Base-by-base conservation (phyloP, 2,888 invertebrate genomes). In the Cephus pulcher region DNA sequence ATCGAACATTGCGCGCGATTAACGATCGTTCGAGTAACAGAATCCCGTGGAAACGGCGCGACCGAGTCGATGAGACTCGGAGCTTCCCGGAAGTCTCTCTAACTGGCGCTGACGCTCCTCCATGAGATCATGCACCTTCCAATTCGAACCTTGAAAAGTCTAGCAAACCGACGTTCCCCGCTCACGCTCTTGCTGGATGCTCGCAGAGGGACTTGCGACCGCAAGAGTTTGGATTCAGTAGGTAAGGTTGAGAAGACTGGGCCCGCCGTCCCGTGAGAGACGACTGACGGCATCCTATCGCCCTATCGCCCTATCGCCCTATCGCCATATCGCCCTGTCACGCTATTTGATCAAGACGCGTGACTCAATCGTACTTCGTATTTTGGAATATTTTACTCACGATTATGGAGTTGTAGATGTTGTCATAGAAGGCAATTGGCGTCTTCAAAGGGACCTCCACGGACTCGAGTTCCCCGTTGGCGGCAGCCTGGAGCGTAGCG, bases 381-480 rank as follows among this genome's bases (percentile, higher is more conserved):
- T 30, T 73, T 75, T 40, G 23, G 56, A 56, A 56, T 56, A 56
- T 56, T 56, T 35, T 87, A 97, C 98, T 97, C 93, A 98, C 98
- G 92, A 94, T 98, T 87, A 98, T 93, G 68, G 94, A 93, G 78
- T 95, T 94, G 91, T 96, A 97, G 81, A 92, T 92, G 84, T 95
- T 95, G 84, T 96, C 96, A 90, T 95, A 98, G 92, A 97, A 97
- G 75, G 94, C 93, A 78, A 98, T 94, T 1, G 98, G 97, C 69
- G 95, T 95, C 87, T 93, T 93, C 2, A 97, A 93, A 4, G 89
- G 88, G 11, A 95, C 92, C 89, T 96, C 95, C 0, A 93, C 93
- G 15, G 95, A 86, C 9, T 80, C 1, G 34, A 91, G 81, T 80
- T 85, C 83, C 34, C 90, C 90, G 75, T 86, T 84, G 37, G 76